Evolutionary conservation across 2,888 invertebrate genomes (phyloP), one percentile per base, ranked within the genome.

Genomic region (Meliscaeva auricollis): DNA sequence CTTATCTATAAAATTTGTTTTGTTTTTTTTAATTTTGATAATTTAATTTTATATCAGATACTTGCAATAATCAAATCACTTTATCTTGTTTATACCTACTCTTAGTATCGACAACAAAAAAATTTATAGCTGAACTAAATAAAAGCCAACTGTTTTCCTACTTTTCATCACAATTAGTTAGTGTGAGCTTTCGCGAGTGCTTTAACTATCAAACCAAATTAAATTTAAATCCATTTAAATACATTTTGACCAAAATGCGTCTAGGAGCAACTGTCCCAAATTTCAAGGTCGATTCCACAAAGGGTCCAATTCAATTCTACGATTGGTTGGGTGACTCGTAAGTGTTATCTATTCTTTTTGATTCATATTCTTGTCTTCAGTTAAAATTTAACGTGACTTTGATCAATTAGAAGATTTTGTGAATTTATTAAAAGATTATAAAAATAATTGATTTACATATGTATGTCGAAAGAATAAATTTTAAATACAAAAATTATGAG

Each of bases 241-340:
- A 66, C 2, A 54, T 26, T 20, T 46, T 68, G 15, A 44, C 30
- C 30, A 64, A 64, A 46, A 64, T 96, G 93, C 94, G 95, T 90
- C 92, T 97, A 77, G 97, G 96, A 88, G 94, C 96, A 60, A 93
- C 93, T 30, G 93, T 97, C 87, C 97, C 97, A 1, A 95, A 97
- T 92, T 97, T 97, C 90, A 93, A 93, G 70, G 96, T 95, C n/a
- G 94, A 95, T 5, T 94, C 96, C 30, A 96, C 96, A 26, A 92
- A 94, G 84, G 97, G 97, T 0, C 93, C 93, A 4, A 95, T 97
- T 77, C 93, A 95, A 38, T 96, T 97, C 91, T 95, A 97, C 90
- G 94, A 96, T 13, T 97, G 95, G 95, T 94, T 96, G 88, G 96
- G 94, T 82, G 93, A 95, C 84, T 94, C 94, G 96, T 96, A 91